Conservation (phyloP, 2,797 vertebrate species). For the Xiphorhynchus erythropygius region DNA sequence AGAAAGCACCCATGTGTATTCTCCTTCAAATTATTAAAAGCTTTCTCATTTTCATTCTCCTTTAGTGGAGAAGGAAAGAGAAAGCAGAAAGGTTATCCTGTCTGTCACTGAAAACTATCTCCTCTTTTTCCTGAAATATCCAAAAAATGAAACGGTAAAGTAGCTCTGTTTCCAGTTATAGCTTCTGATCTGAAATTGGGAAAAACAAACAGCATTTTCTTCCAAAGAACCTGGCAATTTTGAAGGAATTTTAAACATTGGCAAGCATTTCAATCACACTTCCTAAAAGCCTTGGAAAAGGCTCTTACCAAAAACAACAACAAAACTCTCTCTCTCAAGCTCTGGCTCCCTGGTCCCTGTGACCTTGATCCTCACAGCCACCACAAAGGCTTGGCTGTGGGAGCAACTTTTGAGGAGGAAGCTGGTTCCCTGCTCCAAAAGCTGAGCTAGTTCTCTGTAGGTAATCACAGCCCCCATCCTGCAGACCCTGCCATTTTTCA, state of each 20-base stretch:
- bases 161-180: neutral
- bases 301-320: neutral
- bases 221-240: neutral
- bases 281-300: neutral
- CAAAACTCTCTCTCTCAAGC: neutral
- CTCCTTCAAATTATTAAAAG: neutral
- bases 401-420: neutral
- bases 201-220: neutral
- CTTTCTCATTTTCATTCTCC: neutral
- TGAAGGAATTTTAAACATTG: neutral
- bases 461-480: neutral
- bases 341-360: neutral
- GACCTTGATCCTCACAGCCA: neutral
- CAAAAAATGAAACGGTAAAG: neutral
- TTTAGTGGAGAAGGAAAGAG: neutral
- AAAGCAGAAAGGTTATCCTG: neutral
- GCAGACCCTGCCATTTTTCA: neutral
- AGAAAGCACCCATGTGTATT: neutral
- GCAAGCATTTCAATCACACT: neutral
- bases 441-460: neutral
- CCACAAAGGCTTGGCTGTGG: neutral
- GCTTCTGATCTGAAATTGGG: neutral
- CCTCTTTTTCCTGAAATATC: neutral
- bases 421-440: neutral
- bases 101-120: neutral